Conservation (phyloP, 2,797 vertebrate genomes). For the Notamacropus eugenii region DNA sequence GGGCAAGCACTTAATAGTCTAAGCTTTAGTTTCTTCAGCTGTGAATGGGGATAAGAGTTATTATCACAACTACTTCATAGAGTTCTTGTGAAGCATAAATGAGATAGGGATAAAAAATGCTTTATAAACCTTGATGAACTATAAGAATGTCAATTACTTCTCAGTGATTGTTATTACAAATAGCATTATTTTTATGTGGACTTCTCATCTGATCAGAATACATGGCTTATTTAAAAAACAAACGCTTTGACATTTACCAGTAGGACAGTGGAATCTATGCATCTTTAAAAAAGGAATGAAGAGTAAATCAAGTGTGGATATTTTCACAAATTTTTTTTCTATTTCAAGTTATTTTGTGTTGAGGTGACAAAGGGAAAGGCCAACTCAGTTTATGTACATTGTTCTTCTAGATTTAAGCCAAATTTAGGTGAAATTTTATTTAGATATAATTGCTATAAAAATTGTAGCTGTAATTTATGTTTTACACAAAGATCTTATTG, state of each 20-base stretch:
- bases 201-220: conserved; percentile 68
- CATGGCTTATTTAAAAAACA: conserved; percentile 57
- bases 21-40: neutral
- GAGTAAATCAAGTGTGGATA: neutral
- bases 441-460: conserved; percentile 51
- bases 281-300: conserved; percentile 20
- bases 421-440: conserved; percentile 16
- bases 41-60: neutral
- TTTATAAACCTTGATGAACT: neutral
- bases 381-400: neutral
- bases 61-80: neutral
- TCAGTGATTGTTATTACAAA: conserved; percentile 76
- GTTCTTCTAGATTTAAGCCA: conserved; percentile 59
- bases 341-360: conserved; percentile 17
- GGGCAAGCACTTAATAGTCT: neutral
- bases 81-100: neutral
- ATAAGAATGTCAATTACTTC: conserved; percentile 62
- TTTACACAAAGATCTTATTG: conserved; percentile 8
- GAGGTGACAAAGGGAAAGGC: neutral
- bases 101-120: neutral
- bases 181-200: conserved; percentile 74
- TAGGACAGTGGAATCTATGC: neutral
- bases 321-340: conserved; percentile 38
- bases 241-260: neutral
- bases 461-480: conserved; percentile 38